Evolutionary conservation across 2,113 vertebrate genomes (phyloP), one percentile per base, ranked within the genome.

Genomic region (Nothocercus julius): DNA sequence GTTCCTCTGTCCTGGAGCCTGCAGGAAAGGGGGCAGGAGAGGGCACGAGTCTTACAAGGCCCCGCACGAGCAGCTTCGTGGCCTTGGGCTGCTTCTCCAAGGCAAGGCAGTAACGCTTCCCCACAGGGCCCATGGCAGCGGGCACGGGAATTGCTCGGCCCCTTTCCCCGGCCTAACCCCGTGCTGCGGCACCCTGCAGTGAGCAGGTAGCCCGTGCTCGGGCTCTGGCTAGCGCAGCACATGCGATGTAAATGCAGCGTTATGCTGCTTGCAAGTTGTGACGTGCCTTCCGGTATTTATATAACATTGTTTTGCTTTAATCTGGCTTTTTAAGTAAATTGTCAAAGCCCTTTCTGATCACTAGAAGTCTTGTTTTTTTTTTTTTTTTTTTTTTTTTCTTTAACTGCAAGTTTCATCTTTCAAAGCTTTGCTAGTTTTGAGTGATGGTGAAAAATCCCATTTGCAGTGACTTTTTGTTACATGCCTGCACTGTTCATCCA

Each of bases 401-500:
- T 67, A 4, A 45, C 40, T 64, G 34, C 2, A 3, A 80, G 83
- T 94, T 96, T 96, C n/a, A 0, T 77, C 84, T 90, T 96, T 94
- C 86, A 93, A 90, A 95, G 83, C 89, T 80, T 3, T 9, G 67
- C 69, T 56, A 54, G 49, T 89, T 88, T 58, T 88, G 85, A 92
- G 92, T 32, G 79, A 88, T 93, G 92, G 36, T 51, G 14, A 87
- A 87, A 94, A 89, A 45, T 3, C 32, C 38, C 82, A 28, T 82
- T 93, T 89, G 84, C 82, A 89, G 76, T 58, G 59, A 80, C 68
- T 92, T 89, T 94, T 95, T 95, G 89, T 95, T 95, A 72, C 8
- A 2, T 51, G 45, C 63, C 27, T 59, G 63, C 85, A 92, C 90
- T 92, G 89, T 91, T 83, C 58, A 58, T 54, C 84, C 77, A 92